Conservation (phyloP, 2,797 vertebrate genomes). For the Lates japonicus region DNA sequence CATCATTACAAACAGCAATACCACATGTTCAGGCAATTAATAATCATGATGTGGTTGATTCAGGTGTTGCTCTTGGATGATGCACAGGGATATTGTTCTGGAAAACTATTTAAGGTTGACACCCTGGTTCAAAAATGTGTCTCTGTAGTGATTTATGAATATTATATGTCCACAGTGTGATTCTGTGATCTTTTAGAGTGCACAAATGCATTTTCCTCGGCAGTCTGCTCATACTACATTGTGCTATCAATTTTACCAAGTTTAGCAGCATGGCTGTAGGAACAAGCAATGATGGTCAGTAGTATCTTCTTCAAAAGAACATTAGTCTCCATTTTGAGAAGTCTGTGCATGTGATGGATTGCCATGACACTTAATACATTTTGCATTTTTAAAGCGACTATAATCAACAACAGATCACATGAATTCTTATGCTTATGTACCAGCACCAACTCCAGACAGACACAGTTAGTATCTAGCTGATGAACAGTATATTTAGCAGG, state of each 20-base stretch:
- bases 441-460: background rate
- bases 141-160: constrained; percentile 38
- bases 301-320: background rate
- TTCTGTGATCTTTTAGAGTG: constrained; percentile 8
- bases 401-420: background rate
- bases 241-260: background rate
- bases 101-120: constrained; percentile 41
- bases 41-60: constrained; percentile 48
- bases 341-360: background rate
- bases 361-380: background rate
- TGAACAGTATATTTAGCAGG: background rate
- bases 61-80: constrained; percentile 57
- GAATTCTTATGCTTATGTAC: too few relatives aligned
- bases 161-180: constrained; percentile 17
- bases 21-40: constrained; percentile 30
- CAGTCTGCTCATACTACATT: background rate
- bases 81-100: constrained; percentile 18
- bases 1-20: constrained; percentile 15
- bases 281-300: background rate
- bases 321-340: background rate
- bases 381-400: background rate
- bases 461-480: background rate
- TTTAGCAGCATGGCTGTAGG: background rate
- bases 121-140: constrained; percentile 28
- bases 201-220: background rate